Percentiles rank a stretch among this genome's conserved stretches.
Evolutionary conservation across 1,140 invertebrate species (phyloP).

Genomic region (Vollenhovia emeryi): DNA sequence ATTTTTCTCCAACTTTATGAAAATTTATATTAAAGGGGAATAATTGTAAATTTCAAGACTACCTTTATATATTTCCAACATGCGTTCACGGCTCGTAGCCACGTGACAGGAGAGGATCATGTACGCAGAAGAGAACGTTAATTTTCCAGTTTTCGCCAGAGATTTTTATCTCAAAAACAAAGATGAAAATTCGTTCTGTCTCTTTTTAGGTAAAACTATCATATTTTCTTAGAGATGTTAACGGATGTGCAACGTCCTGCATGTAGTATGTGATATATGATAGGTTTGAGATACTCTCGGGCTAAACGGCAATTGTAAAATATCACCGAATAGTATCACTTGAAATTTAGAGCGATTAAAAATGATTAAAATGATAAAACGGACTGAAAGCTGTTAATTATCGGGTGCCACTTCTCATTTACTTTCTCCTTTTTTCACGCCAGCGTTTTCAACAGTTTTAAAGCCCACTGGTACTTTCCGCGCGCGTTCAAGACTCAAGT

Average conservation of each 20-base stretch:
- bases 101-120: background rate
- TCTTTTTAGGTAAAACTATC: background rate
- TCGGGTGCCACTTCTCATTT: background rate
- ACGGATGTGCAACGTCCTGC: background rate
- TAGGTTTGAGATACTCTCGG: background rate
- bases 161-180: background rate
- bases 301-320: conserved; percentile 25
- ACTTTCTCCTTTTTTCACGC: background rate
- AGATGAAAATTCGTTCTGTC: background rate
- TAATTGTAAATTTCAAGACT: background rate
- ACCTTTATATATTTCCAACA: background rate
- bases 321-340: background rate
- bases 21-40: conserved; percentile 32
- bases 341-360: background rate
- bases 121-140: background rate
- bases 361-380: conserved; percentile 24
- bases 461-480: conserved; percentile 63
- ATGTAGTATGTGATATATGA: background rate
- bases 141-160: conserved; percentile 10
- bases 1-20: conserved; percentile 6
- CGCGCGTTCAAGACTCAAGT: background rate
- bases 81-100: background rate
- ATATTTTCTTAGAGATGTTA: background rate
- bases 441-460: conserved; percentile 75
- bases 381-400: conserved; percentile 11